Conservation (phyloP, 2,797 vertebrate genomes). For the Pseudocheirus occidentalis region DNA sequence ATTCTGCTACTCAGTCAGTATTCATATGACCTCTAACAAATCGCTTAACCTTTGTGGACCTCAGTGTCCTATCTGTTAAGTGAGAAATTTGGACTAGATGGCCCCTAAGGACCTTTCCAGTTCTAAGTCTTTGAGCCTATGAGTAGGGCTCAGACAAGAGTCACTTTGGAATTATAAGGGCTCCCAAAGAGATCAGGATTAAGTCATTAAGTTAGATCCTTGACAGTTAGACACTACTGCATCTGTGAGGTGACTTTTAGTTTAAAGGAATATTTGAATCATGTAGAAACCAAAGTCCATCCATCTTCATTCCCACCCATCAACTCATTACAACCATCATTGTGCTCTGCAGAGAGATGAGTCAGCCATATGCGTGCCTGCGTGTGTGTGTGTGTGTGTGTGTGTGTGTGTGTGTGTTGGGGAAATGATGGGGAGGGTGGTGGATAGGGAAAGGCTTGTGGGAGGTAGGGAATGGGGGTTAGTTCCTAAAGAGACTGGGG, state of each 20-base stretch:
- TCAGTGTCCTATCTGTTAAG: background rate
- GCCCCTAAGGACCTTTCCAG: background rate
- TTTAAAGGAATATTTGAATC: background rate
- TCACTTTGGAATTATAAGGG: background rate
- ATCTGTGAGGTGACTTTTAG: constrained; percentile 5
- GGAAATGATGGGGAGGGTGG: background rate
- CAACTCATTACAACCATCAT: background rate
- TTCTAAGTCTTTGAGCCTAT: background rate
- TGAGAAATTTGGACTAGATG: background rate
- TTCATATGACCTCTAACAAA: background rate
- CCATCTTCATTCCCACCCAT: constrained; percentile 9
- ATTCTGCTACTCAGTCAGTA: background rate
- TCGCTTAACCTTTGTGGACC: background rate
- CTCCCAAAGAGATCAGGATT: background rate
- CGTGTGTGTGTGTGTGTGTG: background rate
- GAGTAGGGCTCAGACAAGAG: background rate
- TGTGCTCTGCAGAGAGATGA: background rate
- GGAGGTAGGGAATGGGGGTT: background rate
- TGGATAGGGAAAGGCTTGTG: background rate
- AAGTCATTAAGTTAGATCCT: background rate
- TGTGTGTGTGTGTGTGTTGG: background rate
- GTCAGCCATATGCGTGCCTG: background rate
- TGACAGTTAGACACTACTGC: background rate
- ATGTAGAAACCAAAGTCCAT: background rate
- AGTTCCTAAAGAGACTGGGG: background rate